phyloP scores from a whole-genome alignment of 2,797 vertebrate species.

The Sylvia borin region DNA sequence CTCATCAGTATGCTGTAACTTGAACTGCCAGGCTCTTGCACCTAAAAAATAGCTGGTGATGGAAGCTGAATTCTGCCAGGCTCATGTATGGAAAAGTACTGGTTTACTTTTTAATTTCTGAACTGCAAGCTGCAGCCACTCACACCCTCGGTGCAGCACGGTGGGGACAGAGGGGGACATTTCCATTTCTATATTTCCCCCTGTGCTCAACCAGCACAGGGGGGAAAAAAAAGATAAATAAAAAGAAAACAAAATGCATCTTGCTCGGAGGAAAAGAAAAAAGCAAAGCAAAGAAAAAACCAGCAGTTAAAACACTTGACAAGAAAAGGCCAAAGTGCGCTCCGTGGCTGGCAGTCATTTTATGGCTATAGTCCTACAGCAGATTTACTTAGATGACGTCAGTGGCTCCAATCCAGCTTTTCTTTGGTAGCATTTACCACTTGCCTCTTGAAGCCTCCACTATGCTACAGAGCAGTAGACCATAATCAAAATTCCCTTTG shows the following conservation, averaged over 20 bases:
- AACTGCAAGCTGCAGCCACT: constrained; percentile 5
- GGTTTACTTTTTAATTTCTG: constrained; percentile 54
- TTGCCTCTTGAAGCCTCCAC: constrained; percentile 85
- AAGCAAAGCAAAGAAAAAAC: background rate
- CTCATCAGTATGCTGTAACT: constrained; percentile 66
- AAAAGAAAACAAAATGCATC: constrained; percentile 26
- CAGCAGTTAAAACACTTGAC: constrained; percentile 79
- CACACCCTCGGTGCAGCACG: background rate
- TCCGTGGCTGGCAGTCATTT: constrained; percentile 84
- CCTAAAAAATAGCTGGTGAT: constrained; percentile 47
- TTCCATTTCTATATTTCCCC: background rate
- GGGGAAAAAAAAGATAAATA: too few relatives aligned
- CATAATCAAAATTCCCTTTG: constrained; percentile 91
- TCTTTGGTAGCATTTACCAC: constrained; percentile 88
- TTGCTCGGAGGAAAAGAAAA: background rate
- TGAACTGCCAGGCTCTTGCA: constrained; percentile 52
- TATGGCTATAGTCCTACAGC: constrained; percentile 86
- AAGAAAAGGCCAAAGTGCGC: constrained; percentile 88
- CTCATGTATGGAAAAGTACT: constrained; percentile 50
- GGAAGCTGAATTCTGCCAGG: constrained; percentile 40
- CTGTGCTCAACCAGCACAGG: background rate
- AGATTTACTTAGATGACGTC: constrained; percentile 95
- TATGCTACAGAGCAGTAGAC: constrained; percentile 84
- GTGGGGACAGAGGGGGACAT: background rate
- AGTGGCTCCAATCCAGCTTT: constrained; percentile 91